A percentile compares a stretch with the other conserved stretches of the same genome.
These are phyloP conservation scores for Rostratula benghalensis DNA, from an alignment of 2,113 vertebrate species.

Conservation along the genomic window DNA sequence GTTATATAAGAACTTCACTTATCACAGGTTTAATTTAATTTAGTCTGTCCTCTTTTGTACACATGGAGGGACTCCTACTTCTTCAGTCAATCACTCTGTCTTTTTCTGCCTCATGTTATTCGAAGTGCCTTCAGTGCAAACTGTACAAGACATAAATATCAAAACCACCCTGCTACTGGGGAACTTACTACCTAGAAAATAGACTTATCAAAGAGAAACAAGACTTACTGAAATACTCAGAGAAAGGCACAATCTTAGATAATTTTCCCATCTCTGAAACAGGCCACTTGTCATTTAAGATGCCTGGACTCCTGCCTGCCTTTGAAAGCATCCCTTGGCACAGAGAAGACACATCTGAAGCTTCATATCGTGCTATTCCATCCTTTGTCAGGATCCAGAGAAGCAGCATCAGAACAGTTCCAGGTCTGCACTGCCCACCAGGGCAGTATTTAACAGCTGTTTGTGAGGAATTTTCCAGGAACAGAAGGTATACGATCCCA, in stretches of 20 bases:
- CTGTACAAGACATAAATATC: conserved; percentile 46
- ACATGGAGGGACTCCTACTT: conserved; percentile 28
- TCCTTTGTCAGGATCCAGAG: not conserved
- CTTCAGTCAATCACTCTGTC: conserved; percentile 61
- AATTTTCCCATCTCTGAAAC: not conserved
- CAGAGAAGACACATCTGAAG: not conserved
- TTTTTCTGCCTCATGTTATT: conserved; percentile 35
- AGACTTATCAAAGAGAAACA: conserved; percentile 18
- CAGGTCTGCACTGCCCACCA: not conserved
- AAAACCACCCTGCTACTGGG: conserved; percentile 10
- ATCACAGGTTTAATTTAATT: conserved; percentile 59
- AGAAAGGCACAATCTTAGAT: not conserved
- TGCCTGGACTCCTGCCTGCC: not conserved
- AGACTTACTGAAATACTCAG: not conserved
- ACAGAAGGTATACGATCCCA: not conserved
- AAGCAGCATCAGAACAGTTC: not conserved
- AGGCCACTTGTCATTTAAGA: not conserved
- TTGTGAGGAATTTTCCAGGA: not conserved
- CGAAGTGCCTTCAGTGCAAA: conserved; percentile 14
- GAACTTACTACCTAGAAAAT: conserved; percentile 8
- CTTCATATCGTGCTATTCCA: not conserved
- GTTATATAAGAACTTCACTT: conserved; percentile 48
- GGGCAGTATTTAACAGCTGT: not conserved
- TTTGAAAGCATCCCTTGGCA: not conserved
- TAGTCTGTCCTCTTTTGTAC: conserved; percentile 42